Evolutionary conservation across 2,888 invertebrate genomes (phyloP).

Genomic region (Byasa hedistus): DNA sequence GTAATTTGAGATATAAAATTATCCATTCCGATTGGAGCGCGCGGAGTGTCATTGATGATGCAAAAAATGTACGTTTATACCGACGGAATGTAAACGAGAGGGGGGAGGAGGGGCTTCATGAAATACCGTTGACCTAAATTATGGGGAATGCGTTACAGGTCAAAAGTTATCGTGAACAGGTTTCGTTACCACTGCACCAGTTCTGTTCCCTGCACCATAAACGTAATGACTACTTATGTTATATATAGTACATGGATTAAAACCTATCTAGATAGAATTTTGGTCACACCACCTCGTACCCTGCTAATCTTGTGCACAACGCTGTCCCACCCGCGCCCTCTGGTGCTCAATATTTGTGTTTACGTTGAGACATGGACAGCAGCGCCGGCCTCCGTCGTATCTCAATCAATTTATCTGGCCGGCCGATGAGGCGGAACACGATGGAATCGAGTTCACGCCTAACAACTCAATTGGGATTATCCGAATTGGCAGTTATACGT

Average conservation of each 20-base stretch:
- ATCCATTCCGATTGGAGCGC: conserved; percentile 4
- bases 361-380: too few species aligned
- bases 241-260: too few species aligned
- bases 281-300: too few species aligned
- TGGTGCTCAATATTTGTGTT: too few species aligned
- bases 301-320: too few species aligned
- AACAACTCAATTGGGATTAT: conserved; percentile 77
- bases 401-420: conserved; percentile 72
- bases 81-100: too few species aligned
- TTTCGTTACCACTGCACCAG: too few species aligned
- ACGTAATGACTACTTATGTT: background rate
- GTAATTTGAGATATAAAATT: conserved; percentile 14
- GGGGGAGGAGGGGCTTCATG: background rate
- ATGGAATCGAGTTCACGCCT: conserved; percentile 76
- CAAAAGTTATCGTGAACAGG: too few species aligned
- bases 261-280: too few species aligned
- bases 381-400: conserved; percentile 42
- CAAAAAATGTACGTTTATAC: conserved; percentile 9
- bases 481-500: conserved; percentile 71
- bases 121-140: background rate
- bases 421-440: conserved; percentile 73
- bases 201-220: conserved; percentile 25
- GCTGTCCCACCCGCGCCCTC: too few species aligned
- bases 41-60: conserved; percentile 23
- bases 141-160: background rate